Evolutionary conservation across 1,140 invertebrate genomes (phyloP).

Genomic region (Drosophila arizonae): DNA sequence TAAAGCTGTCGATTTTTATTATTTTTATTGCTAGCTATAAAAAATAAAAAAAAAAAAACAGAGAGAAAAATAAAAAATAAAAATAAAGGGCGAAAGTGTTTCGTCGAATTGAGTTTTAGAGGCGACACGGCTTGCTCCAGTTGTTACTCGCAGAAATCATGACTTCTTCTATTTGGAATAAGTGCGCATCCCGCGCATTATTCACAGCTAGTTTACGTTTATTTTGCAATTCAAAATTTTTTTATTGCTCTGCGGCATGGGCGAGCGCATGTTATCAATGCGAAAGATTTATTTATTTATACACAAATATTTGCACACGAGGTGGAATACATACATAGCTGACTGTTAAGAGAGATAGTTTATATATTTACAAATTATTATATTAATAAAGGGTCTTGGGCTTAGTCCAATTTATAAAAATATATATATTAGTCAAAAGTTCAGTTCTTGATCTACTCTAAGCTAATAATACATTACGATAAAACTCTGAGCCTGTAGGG

Average conservation of each 20-base stretch:
- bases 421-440: no score
- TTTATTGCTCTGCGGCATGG: neutral
- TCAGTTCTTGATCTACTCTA: no score
- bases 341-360: no score
- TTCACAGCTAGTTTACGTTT: constrained; percentile 21
- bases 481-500: no score
- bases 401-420: no score
- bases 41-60: constrained; percentile 17
- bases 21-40: constrained; percentile 45
- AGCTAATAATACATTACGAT: no score
- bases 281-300: neutral
- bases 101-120: constrained; percentile 27
- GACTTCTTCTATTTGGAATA: constrained; percentile 9
- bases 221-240: constrained; percentile 15
- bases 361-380: no score
- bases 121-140: constrained; percentile 18
- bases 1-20: constrained; percentile 45
- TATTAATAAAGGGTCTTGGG: no score
- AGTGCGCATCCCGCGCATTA: constrained; percentile 15
- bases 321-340: no score
- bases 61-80: neutral
- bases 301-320: no score
- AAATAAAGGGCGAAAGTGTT: neutral
- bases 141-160: constrained; percentile 1
- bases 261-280: neutral